These are phyloP conservation scores for Helarctos malayanus DNA, from an alignment of 2,797 vertebrate species.

Conservation along the genomic window DNA sequence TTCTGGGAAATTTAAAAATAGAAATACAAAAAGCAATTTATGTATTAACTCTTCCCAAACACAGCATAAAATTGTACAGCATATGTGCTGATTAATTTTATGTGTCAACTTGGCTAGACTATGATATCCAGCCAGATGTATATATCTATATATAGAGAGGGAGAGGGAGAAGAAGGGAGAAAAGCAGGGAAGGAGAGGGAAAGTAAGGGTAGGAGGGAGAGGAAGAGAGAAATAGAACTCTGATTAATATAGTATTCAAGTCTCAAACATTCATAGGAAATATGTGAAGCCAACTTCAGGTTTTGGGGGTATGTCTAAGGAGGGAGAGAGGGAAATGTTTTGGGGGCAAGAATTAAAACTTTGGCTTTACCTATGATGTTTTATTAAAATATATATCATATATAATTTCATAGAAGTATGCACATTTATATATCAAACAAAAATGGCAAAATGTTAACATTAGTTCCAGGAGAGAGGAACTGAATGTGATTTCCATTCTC, in stretches of 20 bases:
- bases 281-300: neutral
- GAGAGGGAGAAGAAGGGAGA: neutral
- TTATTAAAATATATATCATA: neutral
- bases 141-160: neutral
- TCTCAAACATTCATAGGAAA: neutral
- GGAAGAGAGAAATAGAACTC: neutral
- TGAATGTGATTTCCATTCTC: neutral
- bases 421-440: neutral
- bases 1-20: neutral
- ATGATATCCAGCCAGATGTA: neutral
- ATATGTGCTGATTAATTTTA: neutral
- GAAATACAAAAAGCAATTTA: neutral
- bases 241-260: neutral
- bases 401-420: neutral
- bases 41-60: constrained; percentile 5
- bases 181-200: neutral
- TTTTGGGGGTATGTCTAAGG: neutral
- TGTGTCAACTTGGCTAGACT: neutral
- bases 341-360: neutral
- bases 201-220: neutral
- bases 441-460: neutral
- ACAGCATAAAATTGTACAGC: neutral
- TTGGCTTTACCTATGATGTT: neutral
- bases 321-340: neutral
- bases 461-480: neutral